A percentile compares a stretch with the other conserved stretches of the same genome.
These are phyloP conservation scores for Philantomba maxwellii DNA, from an alignment of 2,113 vertebrate genomes.

Conservation along the genomic window DNA sequence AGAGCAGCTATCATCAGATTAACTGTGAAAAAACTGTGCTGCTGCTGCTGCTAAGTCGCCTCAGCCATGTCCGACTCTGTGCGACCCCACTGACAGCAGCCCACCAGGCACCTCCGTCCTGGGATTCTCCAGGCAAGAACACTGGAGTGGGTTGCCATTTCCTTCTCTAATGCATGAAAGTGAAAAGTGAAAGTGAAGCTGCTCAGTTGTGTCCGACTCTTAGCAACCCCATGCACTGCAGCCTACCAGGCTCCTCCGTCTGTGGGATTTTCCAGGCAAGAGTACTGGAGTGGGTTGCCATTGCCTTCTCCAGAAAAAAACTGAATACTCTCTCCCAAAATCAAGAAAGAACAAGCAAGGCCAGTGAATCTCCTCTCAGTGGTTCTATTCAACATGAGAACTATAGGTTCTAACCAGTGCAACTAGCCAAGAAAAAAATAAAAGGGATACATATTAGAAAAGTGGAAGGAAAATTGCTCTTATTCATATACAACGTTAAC, in stretches of 20 bases:
- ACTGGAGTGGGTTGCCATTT: not conserved
- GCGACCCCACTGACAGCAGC: not conserved
- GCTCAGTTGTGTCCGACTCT: not conserved
- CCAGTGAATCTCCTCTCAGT: not conserved
- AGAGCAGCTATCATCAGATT: not conserved
- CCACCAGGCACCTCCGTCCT: not conserved
- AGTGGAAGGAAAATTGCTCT: not conserved
- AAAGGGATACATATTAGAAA: not conserved
- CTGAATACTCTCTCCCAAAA: not conserved
- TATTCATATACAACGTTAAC: not conserved
- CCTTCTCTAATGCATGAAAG: not conserved
- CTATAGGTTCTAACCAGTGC: not conserved
- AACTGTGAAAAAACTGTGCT: not conserved
- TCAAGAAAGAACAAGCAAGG: not conserved
- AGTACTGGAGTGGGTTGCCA: not conserved
- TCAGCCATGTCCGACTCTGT: not conserved
- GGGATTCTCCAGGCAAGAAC: not conserved
- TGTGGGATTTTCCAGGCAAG: not conserved
- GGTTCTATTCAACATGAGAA: not conserved
- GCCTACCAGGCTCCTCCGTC: not conserved
- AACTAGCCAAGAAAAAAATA: not conserved
- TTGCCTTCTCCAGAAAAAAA: not conserved
- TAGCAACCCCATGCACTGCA: not conserved
- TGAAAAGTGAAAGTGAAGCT: not conserved
- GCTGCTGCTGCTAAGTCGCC: not conserved